These are phyloP conservation scores for Zapus hudsonius DNA, from an alignment of 2,113 vertebrate genomes.

Conservation along the genomic window DNA sequence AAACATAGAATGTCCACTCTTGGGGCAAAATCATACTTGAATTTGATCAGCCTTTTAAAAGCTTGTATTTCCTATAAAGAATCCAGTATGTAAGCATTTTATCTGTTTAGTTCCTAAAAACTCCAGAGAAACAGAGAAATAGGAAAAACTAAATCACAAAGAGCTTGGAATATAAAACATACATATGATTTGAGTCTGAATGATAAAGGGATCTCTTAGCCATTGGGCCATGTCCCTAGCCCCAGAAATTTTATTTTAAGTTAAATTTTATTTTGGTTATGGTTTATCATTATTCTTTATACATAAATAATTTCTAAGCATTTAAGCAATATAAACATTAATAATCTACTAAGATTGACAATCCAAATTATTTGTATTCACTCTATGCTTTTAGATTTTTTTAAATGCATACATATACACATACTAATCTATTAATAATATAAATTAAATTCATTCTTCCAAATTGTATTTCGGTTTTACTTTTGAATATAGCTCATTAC, in stretches of 20 bases:
- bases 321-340: not conserved
- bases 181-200: not conserved
- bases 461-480: not conserved
- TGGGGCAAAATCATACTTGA: not conserved
- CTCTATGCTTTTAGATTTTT: not conserved
- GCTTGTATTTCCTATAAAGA: not conserved
- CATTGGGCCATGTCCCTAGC: too few relatives aligned
- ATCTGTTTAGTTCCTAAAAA: not conserved
- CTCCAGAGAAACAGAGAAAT: not conserved
- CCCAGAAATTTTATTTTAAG: not conserved
- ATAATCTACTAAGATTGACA: not conserved
- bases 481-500: not conserved
- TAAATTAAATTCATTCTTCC: not conserved
- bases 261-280: not conserved
- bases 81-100: not conserved
- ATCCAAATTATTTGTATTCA: not conserved
- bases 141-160: not conserved
- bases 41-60: not conserved
- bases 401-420: not conserved
- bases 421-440: not conserved
- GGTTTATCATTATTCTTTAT: not conserved
- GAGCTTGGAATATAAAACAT: not conserved
- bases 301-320: not conserved
- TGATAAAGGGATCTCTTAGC: not conserved
- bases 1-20: not conserved